A percentile compares a stretch with the other conserved stretches of the same genome.
phyloP scores from a whole-genome alignment of 2,797 vertebrate species.

The Oreortyx pictus region DNA sequence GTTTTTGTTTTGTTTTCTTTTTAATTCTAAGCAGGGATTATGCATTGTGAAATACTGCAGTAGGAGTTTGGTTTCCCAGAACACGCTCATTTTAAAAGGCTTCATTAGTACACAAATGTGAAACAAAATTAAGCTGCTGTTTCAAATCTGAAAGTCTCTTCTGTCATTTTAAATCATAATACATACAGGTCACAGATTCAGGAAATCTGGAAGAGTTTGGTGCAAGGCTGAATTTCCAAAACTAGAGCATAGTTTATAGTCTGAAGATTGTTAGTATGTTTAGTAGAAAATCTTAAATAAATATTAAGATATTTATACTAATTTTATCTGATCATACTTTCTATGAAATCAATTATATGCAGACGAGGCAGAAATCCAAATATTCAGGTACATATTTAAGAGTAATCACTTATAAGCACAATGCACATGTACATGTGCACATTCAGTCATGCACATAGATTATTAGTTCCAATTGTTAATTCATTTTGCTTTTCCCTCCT shows the following conservation, averaged over 20 bases:
- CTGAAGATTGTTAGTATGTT: not conserved
- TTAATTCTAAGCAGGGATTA: not conserved
- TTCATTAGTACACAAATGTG: not conserved
- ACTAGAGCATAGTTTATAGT: fast-evolving
- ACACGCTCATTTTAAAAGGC: not conserved
- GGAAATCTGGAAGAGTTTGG: not conserved
- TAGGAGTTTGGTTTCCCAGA: not conserved
- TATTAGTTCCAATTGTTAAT: not conserved
- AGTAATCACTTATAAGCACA: not conserved
- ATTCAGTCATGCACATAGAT: not conserved
- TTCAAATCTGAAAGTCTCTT: not conserved
- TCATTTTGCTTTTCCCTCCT: not conserved
- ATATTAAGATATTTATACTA: not conserved
- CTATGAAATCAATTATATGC: not conserved
- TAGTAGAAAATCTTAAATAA: not conserved
- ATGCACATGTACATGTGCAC: not conserved
- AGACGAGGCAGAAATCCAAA: not conserved
- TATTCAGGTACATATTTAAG: not conserved
- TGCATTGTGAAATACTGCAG: not conserved
- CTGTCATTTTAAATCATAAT: not conserved
- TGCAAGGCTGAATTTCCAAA: not conserved
- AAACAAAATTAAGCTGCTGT: not conserved
- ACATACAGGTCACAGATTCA: not conserved
- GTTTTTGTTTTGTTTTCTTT: not conserved
- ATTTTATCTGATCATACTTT: not conserved